These are phyloP conservation scores for Sciaenops ocellatus DNA, from an alignment of 2,797 vertebrate genomes.

Conservation along the genomic window DNA sequence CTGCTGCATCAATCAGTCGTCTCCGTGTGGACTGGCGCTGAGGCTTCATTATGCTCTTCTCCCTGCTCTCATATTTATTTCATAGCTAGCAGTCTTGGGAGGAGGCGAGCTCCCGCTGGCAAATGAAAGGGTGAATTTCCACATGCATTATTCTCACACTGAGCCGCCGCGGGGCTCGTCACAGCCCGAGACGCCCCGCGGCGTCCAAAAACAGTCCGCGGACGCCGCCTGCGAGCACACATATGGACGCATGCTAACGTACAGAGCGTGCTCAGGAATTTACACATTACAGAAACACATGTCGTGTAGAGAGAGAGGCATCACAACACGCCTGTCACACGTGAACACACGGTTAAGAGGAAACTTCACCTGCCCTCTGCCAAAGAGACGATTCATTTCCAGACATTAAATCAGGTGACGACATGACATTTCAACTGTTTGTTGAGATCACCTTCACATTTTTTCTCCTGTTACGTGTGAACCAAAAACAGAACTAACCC, in stretches of 20 bases:
- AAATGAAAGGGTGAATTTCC: slow-evolving; percentile 83
- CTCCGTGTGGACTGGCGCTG: slow-evolving; percentile 47
- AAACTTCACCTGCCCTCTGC: neutral
- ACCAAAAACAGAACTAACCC: neutral
- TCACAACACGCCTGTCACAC: neutral
- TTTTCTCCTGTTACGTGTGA: neutral
- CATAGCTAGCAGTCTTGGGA: slow-evolving; percentile 70
- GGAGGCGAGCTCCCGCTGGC: slow-evolving; percentile 60
- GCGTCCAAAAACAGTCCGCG: neutral
- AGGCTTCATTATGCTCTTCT: slow-evolving; percentile 70
- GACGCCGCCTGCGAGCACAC: neutral
- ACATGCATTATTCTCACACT: slow-evolving; percentile 80
- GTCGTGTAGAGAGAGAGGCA: neutral
- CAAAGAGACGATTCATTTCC: neutral
- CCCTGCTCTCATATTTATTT: slow-evolving; percentile 82
- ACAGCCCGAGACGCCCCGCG: slow-evolving; percentile 21
- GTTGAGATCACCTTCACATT: neutral
- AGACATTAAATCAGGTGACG: neutral
- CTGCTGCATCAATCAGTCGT: slow-evolving; percentile 64
- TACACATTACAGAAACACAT: neutral
- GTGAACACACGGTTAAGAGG: neutral
- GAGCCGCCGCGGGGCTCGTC: slow-evolving; percentile 51
- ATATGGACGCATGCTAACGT: neutral
- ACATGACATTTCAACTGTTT: neutral
- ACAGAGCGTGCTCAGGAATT: neutral